Evolutionary conservation across 2,113 vertebrate species (phyloP), one percentile per base, ranked within the genome.

Genomic region (Meriones unguiculatus): DNA sequence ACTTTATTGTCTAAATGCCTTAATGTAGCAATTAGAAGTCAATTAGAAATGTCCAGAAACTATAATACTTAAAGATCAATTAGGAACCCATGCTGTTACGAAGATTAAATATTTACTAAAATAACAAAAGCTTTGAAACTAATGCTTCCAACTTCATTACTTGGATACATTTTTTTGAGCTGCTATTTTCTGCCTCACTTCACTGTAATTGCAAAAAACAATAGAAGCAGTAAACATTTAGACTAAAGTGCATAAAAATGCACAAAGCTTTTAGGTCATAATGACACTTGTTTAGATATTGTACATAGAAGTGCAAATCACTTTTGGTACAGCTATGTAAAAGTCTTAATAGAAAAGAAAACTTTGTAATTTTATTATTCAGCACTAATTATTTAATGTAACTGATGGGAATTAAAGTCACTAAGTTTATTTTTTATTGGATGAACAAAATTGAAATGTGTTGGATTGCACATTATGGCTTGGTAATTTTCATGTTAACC

Each of bases 141-240:
- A 98, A 98, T 98, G 98, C 97, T 96, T 98, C 96, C 97, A 98
- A 98, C 97, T 98, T 98, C 97, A 98, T 99, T 98, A 98, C 96
- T 98, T 96, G 97, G 94, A 98, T 98, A 97, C 7, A 1, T 97
- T 98, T 97, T 97, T 98, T 98, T 95, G 97, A 98, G 95, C 97
- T 98, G 98, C 96, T 98, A 97, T 98, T 99, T 99, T 99, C 98
- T 98, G 98, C 98, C 98, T 98, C 98, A 84, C 98, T 99, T 99
- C 98, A 98, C 98, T 98, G 98, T 99, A 99, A 99, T 98, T 98
- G 98, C 97, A 98, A 98, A 98, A 97, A 97, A 95, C 95, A 97
- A 89, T 82, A 95, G 97, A 91, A 97, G 96, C 97, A 97, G 97
- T 97, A 98, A 98, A 97, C 87, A 96, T 98, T 98, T 95, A 93